These are phyloP conservation scores for Dioctria linearis DNA, from an alignment of 2,888 invertebrate species.

Conservation along the genomic window DNA sequence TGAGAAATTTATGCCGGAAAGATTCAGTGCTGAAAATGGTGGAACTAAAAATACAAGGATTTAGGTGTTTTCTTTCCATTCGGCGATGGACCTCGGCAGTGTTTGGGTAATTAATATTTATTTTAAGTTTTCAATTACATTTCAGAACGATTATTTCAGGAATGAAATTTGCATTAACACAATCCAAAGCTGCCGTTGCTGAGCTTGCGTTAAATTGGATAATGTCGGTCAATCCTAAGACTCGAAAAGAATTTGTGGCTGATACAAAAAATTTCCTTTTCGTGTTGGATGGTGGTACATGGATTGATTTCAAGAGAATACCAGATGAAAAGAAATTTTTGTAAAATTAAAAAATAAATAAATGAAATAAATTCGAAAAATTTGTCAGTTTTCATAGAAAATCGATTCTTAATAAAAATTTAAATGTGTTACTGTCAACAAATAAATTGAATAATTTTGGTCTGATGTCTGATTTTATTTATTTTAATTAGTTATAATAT, in stretches of 20 bases:
- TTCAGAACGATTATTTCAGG: conserved; percentile 7
- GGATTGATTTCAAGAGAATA: conserved; percentile 64
- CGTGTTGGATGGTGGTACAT: conserved; percentile 65
- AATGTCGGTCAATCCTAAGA: conserved; percentile 63
- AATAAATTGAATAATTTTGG: no score
- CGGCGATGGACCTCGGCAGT: conserved; percentile 68
- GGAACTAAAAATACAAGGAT: conserved; percentile 65
- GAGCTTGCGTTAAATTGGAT: conserved; percentile 63
- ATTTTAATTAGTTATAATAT: no score
- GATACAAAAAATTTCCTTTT: conserved; percentile 65
- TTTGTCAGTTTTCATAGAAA: no score
- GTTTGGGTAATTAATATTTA: conserved; percentile 63
- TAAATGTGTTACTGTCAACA: no score
- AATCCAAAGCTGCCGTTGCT: conserved; percentile 65
- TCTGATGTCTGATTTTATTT: no score
- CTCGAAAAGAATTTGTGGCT: conserved; percentile 62
- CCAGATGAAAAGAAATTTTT: background rate
- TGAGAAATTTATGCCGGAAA: conserved; percentile 65
- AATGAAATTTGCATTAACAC: conserved; percentile 65
- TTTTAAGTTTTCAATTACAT: background rate
- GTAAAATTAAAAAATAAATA: background rate
- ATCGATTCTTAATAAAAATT: no score
- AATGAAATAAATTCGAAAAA: no score
- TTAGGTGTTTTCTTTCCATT: conserved; percentile 65
- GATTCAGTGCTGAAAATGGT: conserved; percentile 64